Conservation (phyloP, 2,797 vertebrate genomes). For the Bufotes viridis region DNA sequence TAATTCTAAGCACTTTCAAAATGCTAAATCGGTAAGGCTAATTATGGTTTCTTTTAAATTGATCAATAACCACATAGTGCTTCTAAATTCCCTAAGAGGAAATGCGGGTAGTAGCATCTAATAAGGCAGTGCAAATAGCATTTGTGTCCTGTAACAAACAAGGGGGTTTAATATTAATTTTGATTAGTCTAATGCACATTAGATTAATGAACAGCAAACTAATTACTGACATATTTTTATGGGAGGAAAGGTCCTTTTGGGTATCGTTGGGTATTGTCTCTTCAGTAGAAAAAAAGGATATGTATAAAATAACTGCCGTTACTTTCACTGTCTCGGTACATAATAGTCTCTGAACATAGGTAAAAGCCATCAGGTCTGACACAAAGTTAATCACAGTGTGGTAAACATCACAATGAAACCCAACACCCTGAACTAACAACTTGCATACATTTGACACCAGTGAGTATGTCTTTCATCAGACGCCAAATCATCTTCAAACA, state of each 20-base stretch:
- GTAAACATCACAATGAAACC: constrained; percentile 40
- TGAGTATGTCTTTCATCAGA: constrained; percentile 33
- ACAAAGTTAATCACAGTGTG: constrained; percentile 27
- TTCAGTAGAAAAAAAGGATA: not conserved
- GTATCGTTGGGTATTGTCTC: not conserved
- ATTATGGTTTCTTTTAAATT: not conserved
- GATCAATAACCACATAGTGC: constrained; percentile 22
- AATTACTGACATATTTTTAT: not conserved
- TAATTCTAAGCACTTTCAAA: not conserved
- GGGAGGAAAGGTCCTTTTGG: not conserved
- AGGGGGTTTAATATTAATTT: constrained; percentile 13
- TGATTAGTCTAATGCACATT: constrained; percentile 1
- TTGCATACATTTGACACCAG: constrained; percentile 31
- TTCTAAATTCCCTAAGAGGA: constrained; percentile 10
- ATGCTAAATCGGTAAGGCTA: not conserved
- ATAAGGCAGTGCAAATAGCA: not conserved
- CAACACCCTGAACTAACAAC: constrained; percentile 36
- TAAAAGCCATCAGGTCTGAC: constrained; percentile 7
- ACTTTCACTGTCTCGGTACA: not conserved
- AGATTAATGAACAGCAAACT: constrained; percentile 14
- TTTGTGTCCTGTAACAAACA: constrained; percentile 7
- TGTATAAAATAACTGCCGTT: not conserved
- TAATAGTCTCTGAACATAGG: not conserved
- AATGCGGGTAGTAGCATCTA: not conserved
- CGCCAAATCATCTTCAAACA: constrained; percentile 34